phyloP scores from a whole-genome alignment of 2,113 vertebrate species.

The Puffinus mauretanicus region DNA sequence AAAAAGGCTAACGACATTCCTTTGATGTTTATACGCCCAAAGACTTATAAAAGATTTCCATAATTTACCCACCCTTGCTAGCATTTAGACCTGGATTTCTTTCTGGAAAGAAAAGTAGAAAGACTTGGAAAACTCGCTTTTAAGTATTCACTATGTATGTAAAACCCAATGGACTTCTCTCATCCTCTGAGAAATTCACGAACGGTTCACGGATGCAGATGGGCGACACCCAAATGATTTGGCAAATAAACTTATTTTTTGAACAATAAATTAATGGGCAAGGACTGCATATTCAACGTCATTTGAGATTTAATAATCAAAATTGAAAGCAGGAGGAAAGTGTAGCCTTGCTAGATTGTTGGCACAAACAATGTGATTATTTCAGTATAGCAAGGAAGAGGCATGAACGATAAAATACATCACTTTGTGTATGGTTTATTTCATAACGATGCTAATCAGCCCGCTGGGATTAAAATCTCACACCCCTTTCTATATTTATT shows the following conservation, averaged over 20 bases:
- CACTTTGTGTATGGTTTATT: constrained; percentile 61
- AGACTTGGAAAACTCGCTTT: constrained; percentile 67
- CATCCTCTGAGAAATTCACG: constrained; percentile 44
- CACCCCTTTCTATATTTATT: constrained; percentile 54
- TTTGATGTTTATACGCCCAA: constrained; percentile 73
- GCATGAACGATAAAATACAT: constrained; percentile 7
- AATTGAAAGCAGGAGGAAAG: constrained; percentile 24
- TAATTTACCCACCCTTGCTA: constrained; percentile 67
- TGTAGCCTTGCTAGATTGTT: not conserved
- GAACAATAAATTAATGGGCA: not conserved
- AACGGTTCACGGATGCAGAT: constrained; percentile 12
- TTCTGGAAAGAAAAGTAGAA: constrained; percentile 67
- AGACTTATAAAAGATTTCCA: constrained; percentile 74
- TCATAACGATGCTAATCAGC: constrained; percentile 69
- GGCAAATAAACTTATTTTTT: not conserved
- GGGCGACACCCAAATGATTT: not conserved
- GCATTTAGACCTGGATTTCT: constrained; percentile 70
- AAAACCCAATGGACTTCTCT: constrained; percentile 45
- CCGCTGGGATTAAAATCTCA: constrained; percentile 46
- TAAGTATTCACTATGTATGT: constrained; percentile 53
- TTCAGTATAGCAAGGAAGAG: not conserved
- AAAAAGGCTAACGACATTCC: constrained; percentile 61
- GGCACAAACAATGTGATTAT: not conserved
- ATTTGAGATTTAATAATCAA: constrained; percentile 1
- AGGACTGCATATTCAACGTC: not conserved